Percentiles rank a stretch among this genome's conserved stretches.
Conservation (phyloP, 2,113 vertebrate species). For the Forbesichthys agassizii region DNA sequence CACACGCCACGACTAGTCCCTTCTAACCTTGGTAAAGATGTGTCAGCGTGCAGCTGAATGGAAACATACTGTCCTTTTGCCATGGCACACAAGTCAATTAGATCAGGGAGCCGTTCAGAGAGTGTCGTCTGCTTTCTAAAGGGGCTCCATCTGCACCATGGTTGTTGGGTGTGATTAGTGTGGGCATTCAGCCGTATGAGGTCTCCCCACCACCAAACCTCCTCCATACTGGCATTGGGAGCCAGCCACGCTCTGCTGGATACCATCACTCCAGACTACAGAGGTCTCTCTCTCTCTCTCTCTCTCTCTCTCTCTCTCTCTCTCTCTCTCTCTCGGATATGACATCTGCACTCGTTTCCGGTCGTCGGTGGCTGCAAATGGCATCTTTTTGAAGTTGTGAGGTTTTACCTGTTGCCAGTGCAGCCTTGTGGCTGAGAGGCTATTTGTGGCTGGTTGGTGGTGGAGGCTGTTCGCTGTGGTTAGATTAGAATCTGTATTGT, state of each 20-base stretch:
- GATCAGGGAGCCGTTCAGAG: constrained; percentile 41
- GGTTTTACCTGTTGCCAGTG: too few species aligned
- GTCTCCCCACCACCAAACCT: constrained; percentile 4
- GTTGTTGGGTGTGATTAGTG: constrained; percentile 67
- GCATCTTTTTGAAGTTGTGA: constrained; percentile 21
- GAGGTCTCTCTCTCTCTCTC: constrained; percentile 13
- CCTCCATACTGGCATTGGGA: constrained; percentile 21
- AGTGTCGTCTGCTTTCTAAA: constrained; percentile 47
- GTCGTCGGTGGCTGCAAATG: constrained; percentile 11
- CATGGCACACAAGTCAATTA: constrained; percentile 30
- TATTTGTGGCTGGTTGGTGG: too few species aligned
- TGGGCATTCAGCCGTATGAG: constrained; percentile 48
- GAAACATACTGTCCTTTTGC: constrained; percentile 22
- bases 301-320: neutral
- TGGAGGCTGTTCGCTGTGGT: too few species aligned
- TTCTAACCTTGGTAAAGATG: too few species aligned
- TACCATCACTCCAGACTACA: constrained; percentile 31
- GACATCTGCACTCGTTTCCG: constrained; percentile 3
- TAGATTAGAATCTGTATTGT: too few species aligned
- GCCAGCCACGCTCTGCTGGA: constrained; percentile 54
- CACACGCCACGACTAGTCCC: too few species aligned
- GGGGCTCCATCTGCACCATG: constrained; percentile 62
- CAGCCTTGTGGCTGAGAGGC: too few species aligned
- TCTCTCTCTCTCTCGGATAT: neutral
- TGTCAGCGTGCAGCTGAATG: neutral